A percentile compares a stretch with the other conserved stretches of the same genome.
These are phyloP conservation scores for Dasyprocta punctata DNA, from an alignment of 2,113 vertebrate species.

Conservation along the genomic window DNA sequence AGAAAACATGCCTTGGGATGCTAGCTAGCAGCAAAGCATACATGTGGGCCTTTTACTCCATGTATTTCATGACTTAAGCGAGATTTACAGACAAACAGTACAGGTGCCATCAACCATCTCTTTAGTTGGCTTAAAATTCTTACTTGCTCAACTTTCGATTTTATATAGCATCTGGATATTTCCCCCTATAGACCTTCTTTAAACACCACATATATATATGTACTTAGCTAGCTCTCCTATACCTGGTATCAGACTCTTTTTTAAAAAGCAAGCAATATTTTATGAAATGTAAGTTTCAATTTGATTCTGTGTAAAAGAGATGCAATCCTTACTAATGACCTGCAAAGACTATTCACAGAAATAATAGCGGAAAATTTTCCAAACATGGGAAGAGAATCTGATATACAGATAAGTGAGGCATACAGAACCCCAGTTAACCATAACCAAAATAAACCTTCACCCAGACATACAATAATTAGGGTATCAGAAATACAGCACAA, in stretches of 20 bases:
- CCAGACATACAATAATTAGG: no score
- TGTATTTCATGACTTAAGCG: not conserved
- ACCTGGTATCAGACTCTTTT: not conserved
- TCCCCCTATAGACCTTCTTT: not conserved
- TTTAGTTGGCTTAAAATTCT: slow-evolving; percentile 22
- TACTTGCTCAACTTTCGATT: not conserved
- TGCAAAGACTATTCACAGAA: no score
- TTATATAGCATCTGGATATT: not conserved
- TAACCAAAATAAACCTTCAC: no score
- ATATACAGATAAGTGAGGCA: no score
- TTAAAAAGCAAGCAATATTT: not conserved
- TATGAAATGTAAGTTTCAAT: not conserved
- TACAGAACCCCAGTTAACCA: no score
- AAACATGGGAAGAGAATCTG: no score
- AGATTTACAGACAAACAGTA: not conserved
- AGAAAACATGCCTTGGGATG: not conserved
- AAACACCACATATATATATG: not conserved
- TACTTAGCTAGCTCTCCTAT: not conserved
- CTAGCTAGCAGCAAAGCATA: not conserved
- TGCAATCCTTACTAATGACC: not conserved
- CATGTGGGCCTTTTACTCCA: not conserved
- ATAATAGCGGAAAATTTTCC: no score
- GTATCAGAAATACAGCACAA: no score
- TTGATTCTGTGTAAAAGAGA: slow-evolving; percentile 1
- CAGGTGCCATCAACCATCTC: not conserved